Evolutionary conservation across 2,888 invertebrate species (phyloP), one percentile per base, ranked within the genome.

Genomic region (Malthinus seriepunctatus): DNA sequence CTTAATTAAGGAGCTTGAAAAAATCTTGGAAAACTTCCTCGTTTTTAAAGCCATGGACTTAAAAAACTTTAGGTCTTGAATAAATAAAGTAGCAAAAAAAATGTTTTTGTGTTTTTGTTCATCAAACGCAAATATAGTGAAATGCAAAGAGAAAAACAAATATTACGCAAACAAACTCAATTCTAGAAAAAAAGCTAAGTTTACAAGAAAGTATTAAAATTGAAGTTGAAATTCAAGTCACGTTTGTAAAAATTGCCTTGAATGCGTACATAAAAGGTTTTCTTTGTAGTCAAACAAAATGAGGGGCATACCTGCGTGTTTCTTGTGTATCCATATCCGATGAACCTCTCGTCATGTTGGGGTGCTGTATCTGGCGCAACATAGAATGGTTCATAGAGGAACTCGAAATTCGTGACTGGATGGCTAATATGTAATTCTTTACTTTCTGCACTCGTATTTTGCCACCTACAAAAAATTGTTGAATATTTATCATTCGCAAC

Each of bases 341-440:
- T 81, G 79, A 95, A 95, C 54, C 94, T 81, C 78, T 95, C 94
- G 73, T 95, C 94, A 71, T 95, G 93, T 0, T 87, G 82, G 0
- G 95, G 94, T 14, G 88, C 92, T 47, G 85, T 86, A 76, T 94
- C 93, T 2, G 86, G 81, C 1, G 93, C 89, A 52, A 95, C 89
- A 80, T 94, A 95, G 80, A 95, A 95, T 0, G 95, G 95, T 79
- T 95, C 95, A 79, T 95, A 95, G 60, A 94, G 86, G 74, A 94
- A 88, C 80, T 86, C 86, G 76, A 88, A 89, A 79, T 89, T 89
- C 8, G 92, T 93, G 59, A 95, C 93, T 69, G 88, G 87, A 78
- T 95, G 93, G 72, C 91, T 93, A 48, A 94, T 82, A 74, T 88
- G 88, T 2, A 91, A 85, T 60, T 84, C 84, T 6, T 79, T 64